A percentile compares a stretch with the other conserved stretches of the same genome.
phyloP scores from a whole-genome alignment of 1,140 invertebrate species.

The Drosophila busckii region DNA sequence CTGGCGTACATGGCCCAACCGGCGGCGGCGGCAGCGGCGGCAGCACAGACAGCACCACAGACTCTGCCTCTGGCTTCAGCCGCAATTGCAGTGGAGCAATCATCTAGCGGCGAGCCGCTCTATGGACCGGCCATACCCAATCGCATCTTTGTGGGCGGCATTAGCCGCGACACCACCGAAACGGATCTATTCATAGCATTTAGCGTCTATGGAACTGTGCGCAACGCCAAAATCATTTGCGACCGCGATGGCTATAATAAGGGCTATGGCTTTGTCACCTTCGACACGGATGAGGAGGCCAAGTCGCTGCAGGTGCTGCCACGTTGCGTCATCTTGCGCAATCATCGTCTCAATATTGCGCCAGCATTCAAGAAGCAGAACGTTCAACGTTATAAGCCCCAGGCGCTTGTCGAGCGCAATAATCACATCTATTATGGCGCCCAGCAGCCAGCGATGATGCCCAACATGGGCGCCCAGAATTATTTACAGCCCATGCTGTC shows the following conservation, averaged over 20 bases:
- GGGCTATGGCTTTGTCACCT: conserved; percentile 30
- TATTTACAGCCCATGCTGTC: neutral
- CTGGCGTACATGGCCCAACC: too few relatives aligned
- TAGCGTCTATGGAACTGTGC: conserved; percentile 11
- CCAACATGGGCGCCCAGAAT: too few relatives aligned
- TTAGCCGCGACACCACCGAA: conserved; percentile 22
- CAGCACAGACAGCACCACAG: too few relatives aligned
- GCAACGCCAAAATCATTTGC: conserved; percentile 11
- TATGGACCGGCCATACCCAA: conserved; percentile 13
- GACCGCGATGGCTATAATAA: conserved; percentile 13
- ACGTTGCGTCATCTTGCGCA: conserved; percentile 4
- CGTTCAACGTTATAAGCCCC: neutral
- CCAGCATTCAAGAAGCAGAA: conserved; percentile 11
- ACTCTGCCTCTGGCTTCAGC: neutral
- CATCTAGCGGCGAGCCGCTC: neutral
- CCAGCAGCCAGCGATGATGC: neutral
- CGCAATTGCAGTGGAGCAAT: neutral
- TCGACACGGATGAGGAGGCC: conserved; percentile 18
- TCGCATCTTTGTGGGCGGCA: conserved; percentile 26
- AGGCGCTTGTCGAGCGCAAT: conserved; percentile 2
- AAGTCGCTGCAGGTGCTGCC: neutral
- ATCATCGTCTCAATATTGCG: conserved; percentile 19
- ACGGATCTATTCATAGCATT: conserved; percentile 10
- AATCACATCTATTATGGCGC: conserved; percentile 1
- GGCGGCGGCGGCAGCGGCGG: too few relatives aligned